phyloP scores from a whole-genome alignment of 2,113 vertebrate species.

The Leucoraja erinaceus region DNA sequence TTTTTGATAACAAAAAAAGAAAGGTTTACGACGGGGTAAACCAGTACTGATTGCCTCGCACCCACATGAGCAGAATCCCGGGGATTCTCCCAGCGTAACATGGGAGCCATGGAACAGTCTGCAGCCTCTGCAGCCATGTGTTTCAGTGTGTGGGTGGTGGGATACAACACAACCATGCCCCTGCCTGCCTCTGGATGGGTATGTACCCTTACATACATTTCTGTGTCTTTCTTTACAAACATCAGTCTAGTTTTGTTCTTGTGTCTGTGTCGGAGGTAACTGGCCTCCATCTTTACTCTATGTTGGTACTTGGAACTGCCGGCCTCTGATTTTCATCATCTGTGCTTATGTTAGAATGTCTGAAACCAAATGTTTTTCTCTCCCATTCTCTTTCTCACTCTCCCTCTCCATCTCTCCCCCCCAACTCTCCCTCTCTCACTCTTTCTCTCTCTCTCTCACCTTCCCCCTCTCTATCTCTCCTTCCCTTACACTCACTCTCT shows the following conservation, averaged over 20 bases:
- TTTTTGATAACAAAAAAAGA: too few relatives aligned
- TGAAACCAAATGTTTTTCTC: not conserved
- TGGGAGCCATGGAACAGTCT: not conserved
- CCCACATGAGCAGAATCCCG: not conserved
- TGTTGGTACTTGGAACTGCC: not conserved
- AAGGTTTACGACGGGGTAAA: not conserved
- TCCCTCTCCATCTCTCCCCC: not conserved
- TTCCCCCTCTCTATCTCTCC: too few relatives aligned
- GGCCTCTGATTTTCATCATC: not conserved
- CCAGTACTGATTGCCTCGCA: not conserved
- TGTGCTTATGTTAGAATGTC: not conserved
- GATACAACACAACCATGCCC: too few relatives aligned
- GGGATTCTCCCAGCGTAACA: not conserved
- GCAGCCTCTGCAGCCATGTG: not conserved
- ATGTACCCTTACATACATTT: not conserved
- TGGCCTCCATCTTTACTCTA: not conserved
- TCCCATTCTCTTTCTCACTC: not conserved
- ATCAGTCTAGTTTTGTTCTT: too few relatives aligned
- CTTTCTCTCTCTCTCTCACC: too few relatives aligned
- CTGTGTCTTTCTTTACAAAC: not conserved
- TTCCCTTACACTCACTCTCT: not conserved
- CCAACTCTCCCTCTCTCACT: too few relatives aligned
- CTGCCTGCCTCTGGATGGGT: too few relatives aligned
- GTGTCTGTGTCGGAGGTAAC: not conserved
- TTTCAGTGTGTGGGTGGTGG: not conserved